Evolutionary conservation across 2,888 invertebrate genomes (phyloP).

Genomic region (Drosophila lacicola): DNA sequence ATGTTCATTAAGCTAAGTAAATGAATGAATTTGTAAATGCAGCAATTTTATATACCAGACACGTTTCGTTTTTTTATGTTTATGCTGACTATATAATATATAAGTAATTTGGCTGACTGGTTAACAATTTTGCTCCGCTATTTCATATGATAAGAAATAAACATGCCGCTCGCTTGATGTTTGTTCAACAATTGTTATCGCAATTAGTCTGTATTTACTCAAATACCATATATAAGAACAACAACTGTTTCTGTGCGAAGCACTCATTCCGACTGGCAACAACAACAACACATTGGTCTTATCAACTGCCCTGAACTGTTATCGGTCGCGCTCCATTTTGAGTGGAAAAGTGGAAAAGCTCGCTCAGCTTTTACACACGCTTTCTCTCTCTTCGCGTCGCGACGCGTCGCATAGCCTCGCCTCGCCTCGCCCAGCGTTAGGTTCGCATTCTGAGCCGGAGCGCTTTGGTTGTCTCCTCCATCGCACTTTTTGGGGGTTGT

Average conservation of each 20-base stretch:
- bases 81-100: conserved; percentile 36
- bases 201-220: conserved; percentile 16
- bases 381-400: conserved; percentile 18
- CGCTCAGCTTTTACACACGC: conserved; percentile 46
- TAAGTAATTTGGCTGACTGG: conserved; percentile 17
- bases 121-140: neutral
- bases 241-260: conserved; percentile 5
- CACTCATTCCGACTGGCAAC: conserved; percentile 15
- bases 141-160: conserved; percentile 22
- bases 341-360: conserved; percentile 58
- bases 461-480: conserved; percentile 40
- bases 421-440: neutral
- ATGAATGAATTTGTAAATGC: conserved; percentile 38
- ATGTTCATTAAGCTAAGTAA: conserved; percentile 51
- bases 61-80: conserved; percentile 2
- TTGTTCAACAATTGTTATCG: conserved; percentile 41
- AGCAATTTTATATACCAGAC: conserved; percentile 38
- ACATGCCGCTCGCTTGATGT: neutral
- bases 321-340: conserved; percentile 57
- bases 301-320: conserved; percentile 60
- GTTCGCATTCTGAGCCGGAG: conserved; percentile 34
- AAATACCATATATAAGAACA: conserved; percentile 6
- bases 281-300: conserved; percentile 25
- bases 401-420: conserved; percentile 1
- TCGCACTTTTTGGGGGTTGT: conserved; percentile 66